Base-by-base conservation (phyloP, 2,797 vertebrate species). In the Sebastes vulpes region DNA sequence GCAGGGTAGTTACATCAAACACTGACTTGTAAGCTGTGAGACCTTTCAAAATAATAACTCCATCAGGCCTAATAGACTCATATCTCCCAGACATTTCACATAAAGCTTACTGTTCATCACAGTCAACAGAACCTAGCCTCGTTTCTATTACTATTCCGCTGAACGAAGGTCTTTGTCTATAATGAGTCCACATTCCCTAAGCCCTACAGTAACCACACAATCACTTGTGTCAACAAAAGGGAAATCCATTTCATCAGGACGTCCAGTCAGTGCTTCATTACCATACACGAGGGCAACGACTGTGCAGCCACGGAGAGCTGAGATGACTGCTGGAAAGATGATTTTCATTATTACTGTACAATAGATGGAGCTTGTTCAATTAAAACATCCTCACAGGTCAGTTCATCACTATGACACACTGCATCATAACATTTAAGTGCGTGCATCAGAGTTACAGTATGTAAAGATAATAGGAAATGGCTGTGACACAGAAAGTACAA, bases 191-290 rank as follows among this genome's bases (percentile, higher is more conserved):
- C 85, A 89, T 87, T 93, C 80, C 73, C 87, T 83, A 87, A 92
- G 87, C 88, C 81, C 81, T 76, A 85, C 89, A 93, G 84, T 91
- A 92, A 92, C 92, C 89, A 90, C 84, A 93, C 91, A 95, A 95
- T 95, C 91, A 92, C 87, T 93, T 92, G 89, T 90, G 95, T 94
- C 91, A 94, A 94, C 86, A 90, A 83, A 85, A 82, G 89, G 72
- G 84, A 94, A 95, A 95, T 91, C 89, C 88, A 90, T 92, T 95
- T 92, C 90, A 92, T 93, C 90, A 88, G 72, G 89, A 91, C 72
- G 83, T 77, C 82, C 91, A 92, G 88, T 82, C 78, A 59, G 71
- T 76, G 84, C 84, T 89, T 91, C 82, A 94, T 90, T 93, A 92
- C 67, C 85, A 89, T 92, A 83, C 79, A 83, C 56, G 32, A 73